phyloP scores from a whole-genome alignment of 2,113 vertebrate species.

The Hyaena hyaena region DNA sequence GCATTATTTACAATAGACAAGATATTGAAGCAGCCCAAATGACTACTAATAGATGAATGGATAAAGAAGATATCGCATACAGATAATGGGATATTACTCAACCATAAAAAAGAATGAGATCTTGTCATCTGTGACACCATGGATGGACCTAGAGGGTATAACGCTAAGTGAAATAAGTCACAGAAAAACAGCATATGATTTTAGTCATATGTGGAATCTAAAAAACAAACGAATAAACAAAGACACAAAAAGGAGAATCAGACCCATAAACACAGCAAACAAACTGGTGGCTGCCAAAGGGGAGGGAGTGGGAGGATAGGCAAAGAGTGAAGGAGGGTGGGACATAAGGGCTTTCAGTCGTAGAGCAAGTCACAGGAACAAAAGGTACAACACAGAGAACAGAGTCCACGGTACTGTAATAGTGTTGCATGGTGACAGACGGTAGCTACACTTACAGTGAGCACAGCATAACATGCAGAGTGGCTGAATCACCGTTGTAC shows the following conservation, averaged over 20 bases:
- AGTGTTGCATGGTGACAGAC: neutral
- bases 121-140: neutral
- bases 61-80: neutral
- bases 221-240: neutral
- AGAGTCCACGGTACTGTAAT: neutral
- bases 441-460: neutral
- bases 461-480: neutral
- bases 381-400: neutral
- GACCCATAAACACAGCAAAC: neutral
- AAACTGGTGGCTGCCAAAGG: neutral
- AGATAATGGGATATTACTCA: neutral
- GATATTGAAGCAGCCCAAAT: neutral
- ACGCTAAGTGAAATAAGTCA: neutral
- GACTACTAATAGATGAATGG: neutral
- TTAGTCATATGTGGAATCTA: neutral
- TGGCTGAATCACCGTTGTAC: neutral
- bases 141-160: neutral
- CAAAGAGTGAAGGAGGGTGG: neutral
- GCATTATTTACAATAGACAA: neutral
- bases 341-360: neutral
- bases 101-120: neutral
- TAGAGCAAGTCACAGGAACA: neutral
- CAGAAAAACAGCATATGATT: neutral
- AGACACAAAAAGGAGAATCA: neutral
- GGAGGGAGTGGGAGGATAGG: neutral